Evolutionary conservation across 1,140 invertebrate species (phyloP).

Genomic region (Arctopsyche grandis): DNA sequence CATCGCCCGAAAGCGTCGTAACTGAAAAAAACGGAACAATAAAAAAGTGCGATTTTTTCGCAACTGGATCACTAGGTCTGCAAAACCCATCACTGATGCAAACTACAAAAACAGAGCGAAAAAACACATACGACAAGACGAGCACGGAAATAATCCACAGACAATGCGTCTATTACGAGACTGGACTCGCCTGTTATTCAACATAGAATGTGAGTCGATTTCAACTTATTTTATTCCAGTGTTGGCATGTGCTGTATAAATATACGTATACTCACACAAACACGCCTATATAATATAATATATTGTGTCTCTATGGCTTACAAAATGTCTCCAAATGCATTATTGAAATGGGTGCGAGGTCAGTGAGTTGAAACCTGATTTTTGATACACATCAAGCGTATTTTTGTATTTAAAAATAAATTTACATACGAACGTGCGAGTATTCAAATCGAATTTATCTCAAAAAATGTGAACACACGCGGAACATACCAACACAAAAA

Average conservation of each 20-base stretch:
- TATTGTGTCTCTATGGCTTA: constrained; percentile 1
- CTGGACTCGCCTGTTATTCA: constrained; percentile 36
- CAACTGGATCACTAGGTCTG: constrained; percentile 42
- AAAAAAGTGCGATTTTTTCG: constrained; percentile 32
- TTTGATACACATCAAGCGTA: constrained; percentile 11
- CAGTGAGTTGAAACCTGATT: constrained; percentile 22
- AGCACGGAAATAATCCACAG: constrained; percentile 28
- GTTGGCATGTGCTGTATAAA: constrained; percentile 24
- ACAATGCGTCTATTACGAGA: constrained; percentile 42
- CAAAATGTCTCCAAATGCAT: constrained; percentile 32
- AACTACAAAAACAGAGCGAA: constrained; percentile 4
- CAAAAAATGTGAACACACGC: neutral
- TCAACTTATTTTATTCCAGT: constrained; percentile 36
- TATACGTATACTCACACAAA: neutral
- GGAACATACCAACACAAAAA: too few species aligned
- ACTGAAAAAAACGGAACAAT: neutral
- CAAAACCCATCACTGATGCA: constrained; percentile 11
- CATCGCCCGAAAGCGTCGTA: constrained; percentile 21
- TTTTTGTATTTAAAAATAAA: constrained; percentile 3
- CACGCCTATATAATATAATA: neutral
- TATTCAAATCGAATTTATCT: neutral
- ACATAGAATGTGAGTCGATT: constrained; percentile 41
- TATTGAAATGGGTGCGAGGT: constrained; percentile 32
- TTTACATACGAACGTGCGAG: constrained; percentile 20
- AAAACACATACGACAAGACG: neutral